Evolutionary conservation across 2,797 vertebrate species (phyloP), one percentile per base, ranked within the genome.

Genomic region (Rhadinocentrus ornatus): DNA sequence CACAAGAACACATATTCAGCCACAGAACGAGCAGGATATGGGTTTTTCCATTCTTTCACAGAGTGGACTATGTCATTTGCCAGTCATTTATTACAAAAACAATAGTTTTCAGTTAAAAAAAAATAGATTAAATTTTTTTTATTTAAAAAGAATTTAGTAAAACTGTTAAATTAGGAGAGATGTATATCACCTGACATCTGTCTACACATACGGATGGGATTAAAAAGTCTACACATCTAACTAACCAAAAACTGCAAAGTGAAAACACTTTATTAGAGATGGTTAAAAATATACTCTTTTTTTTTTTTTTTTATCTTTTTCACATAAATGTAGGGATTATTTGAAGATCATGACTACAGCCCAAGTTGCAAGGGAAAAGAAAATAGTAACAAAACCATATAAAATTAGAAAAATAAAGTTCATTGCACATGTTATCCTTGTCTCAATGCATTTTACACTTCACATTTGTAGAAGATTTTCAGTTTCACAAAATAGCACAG

Each of bases 31-130:
- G 88, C 94, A 95, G 96, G 95, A 96, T 96, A 97, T 96, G 94
- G 91, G 89, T 95, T 95, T 96, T 96, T 93, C 95, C 95, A 94
- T 94, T 94, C 94, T 96, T 95, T 93, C 82, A 94, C 89, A 83
- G 91, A 94, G 91, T 93, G 90, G 91, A 93, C 89, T 82, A 94
- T 94, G 89, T 89, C 94, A 93, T 95, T 93, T 94, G 94, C 92
- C 95, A 95, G 96, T 95, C 94, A 95, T 93, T 96, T 88, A 92
- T 86, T 96, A 95, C 95, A 95, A 91, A 95, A 66, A 65, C 66
- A 44, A 62, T 20, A 61, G 5, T 52, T 87, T 89, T 82, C 84
- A 85, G 83, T 87, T 71, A 86, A 80, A 92, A 85, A 2, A 39
- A 15, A n/a, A n/a, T n/a, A n/a, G n/a, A n/a, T n/a, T n/a, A n/a